Percentiles rank a stretch among this genome's conserved stretches.
Conservation (phyloP, 2,797 vertebrate species). For the Argyrosomus regius region DNA sequence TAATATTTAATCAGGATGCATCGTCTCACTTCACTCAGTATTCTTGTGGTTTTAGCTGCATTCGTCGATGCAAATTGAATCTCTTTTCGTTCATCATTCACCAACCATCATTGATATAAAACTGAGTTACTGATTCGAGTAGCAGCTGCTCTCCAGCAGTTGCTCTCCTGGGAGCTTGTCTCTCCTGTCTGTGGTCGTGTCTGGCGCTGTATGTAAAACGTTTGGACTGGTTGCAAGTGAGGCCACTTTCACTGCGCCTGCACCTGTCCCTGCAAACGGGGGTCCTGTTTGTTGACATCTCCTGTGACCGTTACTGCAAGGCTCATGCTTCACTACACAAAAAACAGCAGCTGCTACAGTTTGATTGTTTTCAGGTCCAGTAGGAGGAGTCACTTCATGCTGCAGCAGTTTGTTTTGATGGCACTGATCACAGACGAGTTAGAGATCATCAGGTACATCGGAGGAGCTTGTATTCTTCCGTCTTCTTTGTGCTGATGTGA, state of each 20-base stretch:
- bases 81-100: background rate
- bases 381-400: slow-evolving; percentile 54
- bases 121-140: slow-evolving; percentile 38
- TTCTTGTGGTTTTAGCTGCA: background rate
- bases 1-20: background rate
- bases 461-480: background rate
- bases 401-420: slow-evolving; percentile 15
- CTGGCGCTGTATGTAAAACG: slow-evolving; percentile 46
- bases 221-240: slow-evolving; percentile 52
- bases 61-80: background rate
- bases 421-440: slow-evolving; percentile 15
- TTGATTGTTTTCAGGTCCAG: slow-evolving; percentile 71
- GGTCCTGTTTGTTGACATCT: slow-evolving; percentile 81
- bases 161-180: slow-evolving; percentile 59
- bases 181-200: slow-evolving; percentile 68
- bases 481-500: background rate
- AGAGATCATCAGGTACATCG: slow-evolving; percentile 7
- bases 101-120: slow-evolving; percentile 30
- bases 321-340: slow-evolving; percentile 79
- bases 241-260: slow-evolving; percentile 75
- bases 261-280: slow-evolving; percentile 76
- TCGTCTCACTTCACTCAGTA: background rate
- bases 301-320: slow-evolving; percentile 78
- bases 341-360: slow-evolving; percentile 79
- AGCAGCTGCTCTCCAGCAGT: slow-evolving; percentile 52